Evolutionary conservation across 2,113 vertebrate genomes (phyloP), one percentile per base, ranked within the genome.

Genomic region (Lepus americanus): DNA sequence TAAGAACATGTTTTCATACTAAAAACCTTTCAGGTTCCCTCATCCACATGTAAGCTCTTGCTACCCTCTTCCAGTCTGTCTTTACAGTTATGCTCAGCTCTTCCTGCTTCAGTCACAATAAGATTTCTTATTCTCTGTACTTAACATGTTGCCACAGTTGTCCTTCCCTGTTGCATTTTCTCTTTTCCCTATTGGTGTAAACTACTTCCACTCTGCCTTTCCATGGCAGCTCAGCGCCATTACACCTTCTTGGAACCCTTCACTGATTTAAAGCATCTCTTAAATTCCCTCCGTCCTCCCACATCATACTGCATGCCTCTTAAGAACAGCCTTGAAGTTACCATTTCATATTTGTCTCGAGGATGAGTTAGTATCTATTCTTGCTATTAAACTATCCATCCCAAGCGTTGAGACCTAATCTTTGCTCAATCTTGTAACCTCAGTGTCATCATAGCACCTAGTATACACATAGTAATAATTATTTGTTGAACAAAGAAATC

Each of bases 231-330:
- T 59, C 5, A 87, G 72, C 8, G 44, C 4, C 20, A 73, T 22
- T 27, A 19, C 20, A 36, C 20, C 13, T 20, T 9, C 53, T 9
- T 36, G 10, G 31, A 8, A 31, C 76, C 6, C 2, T 78, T 72
- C 0, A 59, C 2, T 80, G 74, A 53, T n/a, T n/a, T 8, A 44
- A 9, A 20, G 27, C 64, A 8, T 66, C 25, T 2, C 1, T 29
- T 17, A 64, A 36, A 51, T 17, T 9, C 3, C 17, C 20, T 22
- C 1, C 25, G 1, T 8, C 10, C 1, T 36, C 33, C 3, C 3
- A 13, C 9, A 23, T 9, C 14, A 23, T 36, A 72, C 13, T 12
- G 3, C 59, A 39, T 67, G 13, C 0, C 5, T 67, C 74, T 33
- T 31, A 9, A 31, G 67, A 36, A 1, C 63, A 5, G 36, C 17